Evolutionary conservation across 2,888 invertebrate genomes (phyloP).

Genomic region (Boloria euphrosyne): DNA sequence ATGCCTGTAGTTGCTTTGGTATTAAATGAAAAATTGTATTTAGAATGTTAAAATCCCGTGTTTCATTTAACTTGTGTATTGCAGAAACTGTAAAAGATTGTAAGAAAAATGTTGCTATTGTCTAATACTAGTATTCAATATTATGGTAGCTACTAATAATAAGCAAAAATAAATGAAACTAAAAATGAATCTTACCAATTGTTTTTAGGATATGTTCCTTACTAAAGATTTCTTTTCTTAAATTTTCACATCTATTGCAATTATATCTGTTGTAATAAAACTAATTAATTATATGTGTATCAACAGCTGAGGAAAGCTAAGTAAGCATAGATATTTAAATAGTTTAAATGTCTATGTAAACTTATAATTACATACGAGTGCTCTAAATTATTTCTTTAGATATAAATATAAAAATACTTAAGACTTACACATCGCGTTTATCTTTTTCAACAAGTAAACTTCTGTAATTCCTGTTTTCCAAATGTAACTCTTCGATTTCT

Average conservation of each 20-base stretch:
- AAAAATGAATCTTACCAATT: conserved; percentile 54
- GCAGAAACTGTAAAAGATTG: conserved; percentile 48
- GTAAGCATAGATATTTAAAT: no score
- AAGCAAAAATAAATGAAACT: conserved; percentile 1
- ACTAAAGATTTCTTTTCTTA: conserved; percentile 55
- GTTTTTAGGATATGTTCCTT: conserved; percentile 62
- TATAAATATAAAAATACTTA: not conserved
- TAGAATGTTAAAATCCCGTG: conserved; percentile 60
- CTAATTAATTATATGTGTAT: not conserved
- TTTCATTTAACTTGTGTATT: conserved; percentile 60
- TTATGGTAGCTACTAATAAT: not conserved
- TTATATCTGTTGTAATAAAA: conserved; percentile 57
- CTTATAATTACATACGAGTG: no score
- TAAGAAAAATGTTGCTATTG: not conserved
- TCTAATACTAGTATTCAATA: not conserved
- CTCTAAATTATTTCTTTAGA: no score
- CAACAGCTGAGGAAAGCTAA: no score
- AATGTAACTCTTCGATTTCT: conserved; percentile 56
- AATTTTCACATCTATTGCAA: conserved; percentile 55
- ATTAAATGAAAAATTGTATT: conserved; percentile 61
- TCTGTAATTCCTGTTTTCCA: conserved; percentile 55
- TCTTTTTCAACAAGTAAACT: conserved; percentile 51
- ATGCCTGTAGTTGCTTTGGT: conserved; percentile 49
- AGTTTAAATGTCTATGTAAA: no score
- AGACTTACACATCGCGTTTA: conserved; percentile 59